phyloP scores from a whole-genome alignment of 2,797 vertebrate species.

The Rhabdophis nuchalis region DNA sequence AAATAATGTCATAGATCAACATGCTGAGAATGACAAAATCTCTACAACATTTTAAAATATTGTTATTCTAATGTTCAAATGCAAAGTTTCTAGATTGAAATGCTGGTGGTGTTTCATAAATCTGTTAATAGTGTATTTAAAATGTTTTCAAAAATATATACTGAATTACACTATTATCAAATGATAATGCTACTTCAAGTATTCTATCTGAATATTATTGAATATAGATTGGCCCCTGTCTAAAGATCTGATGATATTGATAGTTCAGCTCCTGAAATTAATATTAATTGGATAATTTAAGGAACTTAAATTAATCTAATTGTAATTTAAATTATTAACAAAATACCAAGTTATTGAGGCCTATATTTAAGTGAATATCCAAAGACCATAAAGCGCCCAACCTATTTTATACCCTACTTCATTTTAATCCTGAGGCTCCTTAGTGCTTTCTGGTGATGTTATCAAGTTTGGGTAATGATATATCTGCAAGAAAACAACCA shows the following conservation, averaged over 20 bases:
- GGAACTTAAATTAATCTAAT: neutral
- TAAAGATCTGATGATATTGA: neutral
- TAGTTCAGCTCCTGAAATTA: neutral
- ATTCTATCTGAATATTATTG: neutral
- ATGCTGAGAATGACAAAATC: conserved; percentile 64
- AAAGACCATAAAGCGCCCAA: neutral
- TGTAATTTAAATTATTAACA: neutral
- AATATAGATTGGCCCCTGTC: neutral
- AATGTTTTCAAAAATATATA: conserved; percentile 50
- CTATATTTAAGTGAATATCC: neutral
- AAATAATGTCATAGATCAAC: conserved; percentile 59
- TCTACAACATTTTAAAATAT: conserved; percentile 47
- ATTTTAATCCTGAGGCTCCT: neutral
- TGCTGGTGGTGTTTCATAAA: conserved; percentile 58
- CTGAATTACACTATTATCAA: neutral
- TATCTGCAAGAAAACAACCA: neutral
- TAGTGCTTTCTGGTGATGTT: neutral
- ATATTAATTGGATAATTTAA: neutral
- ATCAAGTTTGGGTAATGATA: neutral
- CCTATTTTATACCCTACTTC: neutral
- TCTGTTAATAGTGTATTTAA: conserved; percentile 33
- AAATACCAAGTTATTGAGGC: neutral
- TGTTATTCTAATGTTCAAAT: conserved; percentile 47
- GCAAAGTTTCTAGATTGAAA: conserved; percentile 54
- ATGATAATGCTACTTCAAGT: neutral